Base-by-base conservation (phyloP, 1,140 invertebrate genomes). In the Trachymyrmex septentrionalis region DNA sequence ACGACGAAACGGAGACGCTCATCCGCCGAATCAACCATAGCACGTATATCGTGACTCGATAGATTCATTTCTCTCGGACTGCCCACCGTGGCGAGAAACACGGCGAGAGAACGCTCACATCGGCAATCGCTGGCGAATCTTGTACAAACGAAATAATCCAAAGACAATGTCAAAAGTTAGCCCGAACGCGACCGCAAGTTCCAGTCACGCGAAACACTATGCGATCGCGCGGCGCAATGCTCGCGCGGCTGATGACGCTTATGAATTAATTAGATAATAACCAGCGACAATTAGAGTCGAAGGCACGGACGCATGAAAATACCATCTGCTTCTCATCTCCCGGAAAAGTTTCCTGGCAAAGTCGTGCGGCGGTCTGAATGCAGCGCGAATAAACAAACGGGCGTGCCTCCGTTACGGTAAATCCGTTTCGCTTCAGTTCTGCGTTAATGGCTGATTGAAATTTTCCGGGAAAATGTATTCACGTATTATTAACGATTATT, bases 251-350 rank as follows among this genome's bases (percentile, higher is more conserved):
- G 87, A 92, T 81, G 90, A 84, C 90, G 88, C 88, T 90, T 90
- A 91, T 90, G 92, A 93, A 93, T 93, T 93, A 93, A 93, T 93
- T 93, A 93, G 92, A 93, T 93, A 93, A 93, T 88, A 89, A 92
- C 87, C 90, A 81, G 86, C 92, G 84, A 88, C 92, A 93, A 93
- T 93, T 92, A 93, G 86, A 86, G 80, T n/a, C 27, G 72, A 75
- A 87, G 77, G 73, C 78, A 86, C 57, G 69, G 85, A 82, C 85
- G 72, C 67, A 92, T 90, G 88, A 92, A 89, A 90, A 92, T 89
- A 92, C 91, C 92, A 92, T 93, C 92, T 93, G 92, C 92, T 93
- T 90, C 92, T 92, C 88, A 92, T 92, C 88, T 88, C 87, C 64
- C 73, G 75, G 81, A 92, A 92, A 90, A 91, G 77, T 90, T 88